A percentile compares a stretch with the other conserved stretches of the same genome.
Evolutionary conservation across 2,888 invertebrate species (phyloP).

Genomic region (Dasysyrphus tricinctus): DNA sequence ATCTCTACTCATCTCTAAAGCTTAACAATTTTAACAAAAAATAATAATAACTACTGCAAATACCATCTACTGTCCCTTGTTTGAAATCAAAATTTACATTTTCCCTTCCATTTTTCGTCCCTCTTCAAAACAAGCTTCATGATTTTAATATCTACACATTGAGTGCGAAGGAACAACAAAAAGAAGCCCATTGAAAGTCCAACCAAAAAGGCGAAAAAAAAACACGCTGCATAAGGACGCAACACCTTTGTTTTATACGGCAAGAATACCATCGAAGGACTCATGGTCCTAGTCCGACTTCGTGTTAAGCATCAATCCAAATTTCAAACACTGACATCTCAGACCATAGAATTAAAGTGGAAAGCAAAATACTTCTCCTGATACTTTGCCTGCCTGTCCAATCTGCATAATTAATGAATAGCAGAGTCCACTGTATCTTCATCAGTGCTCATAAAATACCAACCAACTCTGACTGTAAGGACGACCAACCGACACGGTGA

Average conservation of each 20-base stretch:
- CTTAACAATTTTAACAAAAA: not conserved
- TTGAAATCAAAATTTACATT: not conserved
- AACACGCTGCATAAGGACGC: slow-evolving; percentile 35
- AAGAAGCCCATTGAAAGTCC: not conserved
- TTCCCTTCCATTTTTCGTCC: not conserved
- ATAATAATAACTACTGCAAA: slow-evolving; percentile 36
- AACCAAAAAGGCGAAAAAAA: not conserved
- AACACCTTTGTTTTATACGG: slow-evolving; percentile 53
- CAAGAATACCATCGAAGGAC: slow-evolving; percentile 34
- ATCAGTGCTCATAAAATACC: slow-evolving; percentile 59
- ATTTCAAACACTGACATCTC: slow-evolving; percentile 48
- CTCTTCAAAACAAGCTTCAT: not conserved
- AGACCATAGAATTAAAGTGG: slow-evolving; percentile 28
- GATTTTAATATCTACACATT: slow-evolving; percentile 1
- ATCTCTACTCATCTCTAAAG: not conserved
- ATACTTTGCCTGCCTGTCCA: slow-evolving; percentile 46
- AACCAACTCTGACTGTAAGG: not conserved
- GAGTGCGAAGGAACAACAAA: slow-evolving; percentile 1
- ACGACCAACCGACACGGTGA: too few species aligned
- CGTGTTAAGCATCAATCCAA: slow-evolving; percentile 62
- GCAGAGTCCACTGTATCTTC: slow-evolving; percentile 70
- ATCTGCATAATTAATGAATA: slow-evolving; percentile 74
- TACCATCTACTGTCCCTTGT: slow-evolving; percentile 9
- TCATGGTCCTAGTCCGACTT: slow-evolving; percentile 33
- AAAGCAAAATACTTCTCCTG: slow-evolving; percentile 46